Conservation (phyloP, 2,888 invertebrate species). For the Ramazzottius varieornatus region DNA sequence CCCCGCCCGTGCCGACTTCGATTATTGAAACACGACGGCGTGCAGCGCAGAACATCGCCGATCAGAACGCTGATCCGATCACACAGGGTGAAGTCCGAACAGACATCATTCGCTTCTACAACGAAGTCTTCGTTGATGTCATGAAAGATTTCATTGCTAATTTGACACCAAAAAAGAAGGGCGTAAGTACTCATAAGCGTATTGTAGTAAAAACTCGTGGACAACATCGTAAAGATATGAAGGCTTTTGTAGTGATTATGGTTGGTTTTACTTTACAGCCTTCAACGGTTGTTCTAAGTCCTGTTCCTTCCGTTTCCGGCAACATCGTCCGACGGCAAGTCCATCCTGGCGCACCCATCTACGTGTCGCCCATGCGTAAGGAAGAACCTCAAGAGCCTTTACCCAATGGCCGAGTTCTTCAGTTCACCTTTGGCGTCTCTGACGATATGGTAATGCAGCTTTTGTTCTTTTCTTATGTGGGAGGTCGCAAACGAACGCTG, state of each 20-base stretch:
- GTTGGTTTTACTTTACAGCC: too few species aligned
- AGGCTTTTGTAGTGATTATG: too few species aligned
- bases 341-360: not conserved
- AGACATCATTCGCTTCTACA: not conserved
- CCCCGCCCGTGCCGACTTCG: not conserved
- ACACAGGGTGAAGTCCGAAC: not conserved
- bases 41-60: not conserved
- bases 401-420: not conserved
- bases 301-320: not conserved
- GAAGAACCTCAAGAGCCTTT: not conserved
- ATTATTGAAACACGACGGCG: not conserved
- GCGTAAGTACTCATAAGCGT: too few species aligned
- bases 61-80: not conserved
- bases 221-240: too few species aligned
- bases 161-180: not conserved
- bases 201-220: too few species aligned
- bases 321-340: not conserved
- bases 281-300: not conserved
- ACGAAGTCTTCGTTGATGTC: not conserved
- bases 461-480: too few species aligned
- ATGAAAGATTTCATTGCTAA: not conserved
- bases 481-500: too few species aligned
- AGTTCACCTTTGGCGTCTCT: not conserved
- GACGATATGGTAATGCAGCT: not conserved
- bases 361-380: not conserved